Base-by-base conservation (phyloP, 1,140 invertebrate genomes). In the Planococcus citri region DNA sequence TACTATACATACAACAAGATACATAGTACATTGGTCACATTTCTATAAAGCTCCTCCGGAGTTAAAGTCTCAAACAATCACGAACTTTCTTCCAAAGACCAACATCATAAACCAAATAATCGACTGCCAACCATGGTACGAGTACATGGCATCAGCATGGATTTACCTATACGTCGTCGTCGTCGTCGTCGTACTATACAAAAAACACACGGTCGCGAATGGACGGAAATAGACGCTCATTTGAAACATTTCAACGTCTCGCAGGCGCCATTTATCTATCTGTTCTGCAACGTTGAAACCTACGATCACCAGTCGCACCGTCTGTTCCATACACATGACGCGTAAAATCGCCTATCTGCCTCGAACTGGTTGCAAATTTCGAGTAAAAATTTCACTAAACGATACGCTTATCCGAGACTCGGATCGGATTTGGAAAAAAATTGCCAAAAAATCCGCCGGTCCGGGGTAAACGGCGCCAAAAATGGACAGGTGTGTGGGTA, bases 241-340 rank as follows among this genome's bases (percentile, higher is more conserved):
- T 20, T 25, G 60, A 64, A 33, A 64, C 60, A 64, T 64, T 64
- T 64, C 25, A 64, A 64, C 60, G 60, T 64, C 60, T 64, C 12
- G 60, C 60, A 64, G 60, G 60, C 60, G 60, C 60, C 60, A 64
- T 64, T 64, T 64, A 27, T 64, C 60, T 64, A 64, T 64, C 25
- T 60, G 6, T 20, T 4, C 8, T 64, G 3, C 25, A 27, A 27
- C 25, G 22, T 64, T 6, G 20, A 64, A 64, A 64, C 60, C 60
- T 64, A 64, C 60, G 60, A 64, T 64, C 60, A 64, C 60, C 21
- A n/a, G n/a, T n/a, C n/a, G n/a, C n/a, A 9, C 21, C 60, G 60
- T 24, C 60, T 27, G 60, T 25, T 64, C 21, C n/a, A n/a, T 64
- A 64, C 60, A 64, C 25, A 64, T 64, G 60, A 64, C 60, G 22